Conservation (phyloP, 2,113 vertebrate genomes). For the Macaca mulatta region DNA sequence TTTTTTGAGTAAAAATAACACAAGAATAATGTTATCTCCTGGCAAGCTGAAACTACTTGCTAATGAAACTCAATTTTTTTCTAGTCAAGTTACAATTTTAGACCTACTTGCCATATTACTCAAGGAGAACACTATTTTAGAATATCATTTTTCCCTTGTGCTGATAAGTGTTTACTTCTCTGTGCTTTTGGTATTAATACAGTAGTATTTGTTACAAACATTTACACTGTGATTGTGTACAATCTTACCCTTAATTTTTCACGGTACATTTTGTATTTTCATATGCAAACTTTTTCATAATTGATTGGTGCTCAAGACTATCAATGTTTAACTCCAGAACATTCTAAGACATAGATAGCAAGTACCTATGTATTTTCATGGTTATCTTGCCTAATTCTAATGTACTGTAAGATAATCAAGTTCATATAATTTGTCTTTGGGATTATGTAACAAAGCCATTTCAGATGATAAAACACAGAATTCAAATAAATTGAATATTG, state of each 20-base stretch:
- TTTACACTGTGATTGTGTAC: background rate
- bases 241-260: background rate
- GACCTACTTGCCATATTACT: background rate
- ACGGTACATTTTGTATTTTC: no score
- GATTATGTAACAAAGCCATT: background rate
- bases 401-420: background rate
- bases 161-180: background rate
- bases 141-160: background rate
- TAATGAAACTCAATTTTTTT: background rate
- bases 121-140: background rate
- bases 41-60: background rate
- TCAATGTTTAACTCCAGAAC: background rate
- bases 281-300: background rate
- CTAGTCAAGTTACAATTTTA: background rate
- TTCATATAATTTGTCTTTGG: background rate
- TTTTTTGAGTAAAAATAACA: background rate
- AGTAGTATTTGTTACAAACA: background rate
- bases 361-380: background rate
- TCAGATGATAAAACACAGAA: background rate
- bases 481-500: background rate
- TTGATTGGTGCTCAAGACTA: background rate
- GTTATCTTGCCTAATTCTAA: background rate
- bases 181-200: background rate
- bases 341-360: background rate
- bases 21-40: background rate